These are phyloP conservation scores for Dallia pectoralis DNA, from an alignment of 2,797 vertebrate species.

Conservation along the genomic window DNA sequence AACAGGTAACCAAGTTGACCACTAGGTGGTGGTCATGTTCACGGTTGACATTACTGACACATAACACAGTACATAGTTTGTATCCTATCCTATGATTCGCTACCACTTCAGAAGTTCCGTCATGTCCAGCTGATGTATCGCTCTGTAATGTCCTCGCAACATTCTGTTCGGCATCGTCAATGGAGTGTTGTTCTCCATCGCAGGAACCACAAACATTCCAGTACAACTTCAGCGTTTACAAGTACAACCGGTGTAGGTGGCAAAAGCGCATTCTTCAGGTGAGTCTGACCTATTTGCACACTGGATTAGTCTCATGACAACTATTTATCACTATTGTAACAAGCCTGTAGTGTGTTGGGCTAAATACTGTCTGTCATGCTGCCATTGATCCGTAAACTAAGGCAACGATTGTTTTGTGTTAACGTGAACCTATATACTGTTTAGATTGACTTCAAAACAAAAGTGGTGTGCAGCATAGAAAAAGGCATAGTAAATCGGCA, in stretches of 20 bases:
- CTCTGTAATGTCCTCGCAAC: background rate
- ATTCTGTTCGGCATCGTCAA: background rate
- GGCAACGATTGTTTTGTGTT: background rate
- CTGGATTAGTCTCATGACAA: background rate
- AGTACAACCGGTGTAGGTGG: slow-evolving; percentile 74
- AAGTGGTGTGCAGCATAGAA: slow-evolving; percentile 80
- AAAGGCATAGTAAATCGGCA: slow-evolving; percentile 80
- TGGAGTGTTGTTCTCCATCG: slow-evolving; percentile 17
- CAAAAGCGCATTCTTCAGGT: slow-evolving; percentile 82
- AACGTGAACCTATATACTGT: background rate
- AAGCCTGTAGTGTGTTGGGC: background rate
- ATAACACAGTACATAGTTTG: background rate
- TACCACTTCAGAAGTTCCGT: background rate
- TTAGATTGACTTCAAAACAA: slow-evolving; percentile 78
- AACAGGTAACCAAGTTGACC: background rate
- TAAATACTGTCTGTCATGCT: background rate
- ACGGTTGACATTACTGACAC: background rate
- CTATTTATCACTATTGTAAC: background rate
- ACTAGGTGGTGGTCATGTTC: background rate
- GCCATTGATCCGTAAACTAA: background rate
- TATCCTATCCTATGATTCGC: background rate
- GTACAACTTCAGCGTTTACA: slow-evolving; percentile 80
- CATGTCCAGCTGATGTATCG: background rate
- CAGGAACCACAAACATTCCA: slow-evolving; percentile 60
- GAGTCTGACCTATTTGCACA: slow-evolving; percentile 13